Conservation (phyloP, 2,888 invertebrate species). For the Protonemura montana region DNA sequence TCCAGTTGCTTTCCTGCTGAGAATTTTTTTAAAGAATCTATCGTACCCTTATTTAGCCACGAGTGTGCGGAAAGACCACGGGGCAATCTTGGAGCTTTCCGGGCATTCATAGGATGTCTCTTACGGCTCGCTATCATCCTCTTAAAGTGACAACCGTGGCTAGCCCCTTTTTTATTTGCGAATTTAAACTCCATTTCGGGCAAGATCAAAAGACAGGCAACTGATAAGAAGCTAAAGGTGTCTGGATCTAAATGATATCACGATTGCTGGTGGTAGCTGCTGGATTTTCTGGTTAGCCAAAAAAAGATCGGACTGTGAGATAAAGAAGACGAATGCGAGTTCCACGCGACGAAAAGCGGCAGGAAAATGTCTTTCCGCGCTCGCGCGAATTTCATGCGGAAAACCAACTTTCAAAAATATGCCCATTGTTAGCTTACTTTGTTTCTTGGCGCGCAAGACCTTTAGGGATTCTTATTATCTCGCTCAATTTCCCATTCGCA, state of each 20-base stretch:
- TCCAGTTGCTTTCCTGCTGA: neutral
- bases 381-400: neutral
- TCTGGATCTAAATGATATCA: conserved; percentile 8
- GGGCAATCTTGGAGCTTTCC: neutral
- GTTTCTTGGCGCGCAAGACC: neutral
- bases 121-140: neutral
- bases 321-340: conserved; percentile 1
- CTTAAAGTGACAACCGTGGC: neutral
- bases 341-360: conserved; percentile 12
- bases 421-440: neutral
- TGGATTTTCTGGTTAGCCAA: neutral
- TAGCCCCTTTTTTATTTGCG: neutral
- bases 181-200: neutral
- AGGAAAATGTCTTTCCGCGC: neutral
- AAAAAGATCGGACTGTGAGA: neutral
- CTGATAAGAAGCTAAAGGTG: neutral
- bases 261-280: neutral
- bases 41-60: neutral
- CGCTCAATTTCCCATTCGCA: neutral
- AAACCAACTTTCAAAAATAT: conserved; percentile 20
- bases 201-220: neutral
- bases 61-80: neutral
- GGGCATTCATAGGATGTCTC: neutral
- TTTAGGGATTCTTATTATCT: neutral
- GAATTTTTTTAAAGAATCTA: neutral